A percentile compares a stretch with the other conserved stretches of the same genome.
These are phyloP conservation scores for Lasioglossum marginatum DNA, from an alignment of 2,888 invertebrate genomes.

Conservation along the genomic window DNA sequence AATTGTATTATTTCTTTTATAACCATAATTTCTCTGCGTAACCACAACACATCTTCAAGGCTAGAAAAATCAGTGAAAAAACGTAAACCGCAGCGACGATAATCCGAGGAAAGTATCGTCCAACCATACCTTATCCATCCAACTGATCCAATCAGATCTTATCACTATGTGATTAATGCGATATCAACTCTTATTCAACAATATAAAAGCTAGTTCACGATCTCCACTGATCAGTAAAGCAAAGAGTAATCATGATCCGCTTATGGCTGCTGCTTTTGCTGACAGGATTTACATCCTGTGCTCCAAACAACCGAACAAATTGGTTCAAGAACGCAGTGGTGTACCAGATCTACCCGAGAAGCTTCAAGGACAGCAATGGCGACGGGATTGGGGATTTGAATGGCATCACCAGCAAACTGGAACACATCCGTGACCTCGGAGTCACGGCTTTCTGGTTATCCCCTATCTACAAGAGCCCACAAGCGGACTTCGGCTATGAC, in stretches of 20 bases:
- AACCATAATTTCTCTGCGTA: no score
- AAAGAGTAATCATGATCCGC: constrained; percentile 22
- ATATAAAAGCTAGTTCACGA: neutral
- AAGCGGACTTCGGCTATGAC: constrained; percentile 89
- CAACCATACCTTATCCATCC: neutral
- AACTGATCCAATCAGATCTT: neutral
- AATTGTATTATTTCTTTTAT: no score
- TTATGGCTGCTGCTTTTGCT: neutral
- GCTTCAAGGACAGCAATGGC: constrained; percentile 93
- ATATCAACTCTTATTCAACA: neutral
- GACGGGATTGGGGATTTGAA: constrained; percentile 80
- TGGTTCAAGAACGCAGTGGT: constrained; percentile 94
- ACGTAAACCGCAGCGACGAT: neutral
- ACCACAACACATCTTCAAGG: no score
- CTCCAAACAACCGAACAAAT: constrained; percentile 81
- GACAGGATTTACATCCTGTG: neutral
- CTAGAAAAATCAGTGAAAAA: no score
- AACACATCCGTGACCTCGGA: constrained; percentile 87
- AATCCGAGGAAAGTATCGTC: neutral
- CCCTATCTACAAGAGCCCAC: constrained; percentile 89
- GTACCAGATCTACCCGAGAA: constrained; percentile 95
- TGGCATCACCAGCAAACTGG: constrained; percentile 83
- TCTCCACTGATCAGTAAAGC: neutral
- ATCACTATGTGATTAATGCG: neutral
- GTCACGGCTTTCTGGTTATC: constrained; percentile 89